A percentile compares a stretch with the other conserved stretches of the same genome.
Evolutionary conservation across 2,888 invertebrate genomes (phyloP).

Genomic region (Pristionchus mayeri): DNA sequence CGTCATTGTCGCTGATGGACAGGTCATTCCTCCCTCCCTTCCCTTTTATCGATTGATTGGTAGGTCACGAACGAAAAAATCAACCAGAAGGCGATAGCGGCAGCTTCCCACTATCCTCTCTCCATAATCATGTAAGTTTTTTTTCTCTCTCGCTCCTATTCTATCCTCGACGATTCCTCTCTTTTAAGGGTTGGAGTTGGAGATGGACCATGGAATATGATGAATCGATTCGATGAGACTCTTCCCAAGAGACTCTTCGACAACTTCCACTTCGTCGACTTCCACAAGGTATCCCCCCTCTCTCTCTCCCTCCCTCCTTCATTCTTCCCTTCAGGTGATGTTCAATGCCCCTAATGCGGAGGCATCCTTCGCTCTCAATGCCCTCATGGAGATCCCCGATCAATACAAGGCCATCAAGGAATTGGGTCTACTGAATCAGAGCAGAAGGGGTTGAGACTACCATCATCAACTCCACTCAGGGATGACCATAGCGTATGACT

Average conservation of each 20-base stretch:
- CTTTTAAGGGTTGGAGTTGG: slow-evolving; percentile 78
- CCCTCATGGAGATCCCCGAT: slow-evolving; percentile 80
- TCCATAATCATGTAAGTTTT: slow-evolving; percentile 78
- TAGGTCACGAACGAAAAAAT: slow-evolving; percentile 77
- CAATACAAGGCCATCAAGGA: slow-evolving; percentile 77
- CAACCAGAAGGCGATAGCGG: slow-evolving; percentile 78
- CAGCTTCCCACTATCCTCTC: slow-evolving; percentile 79
- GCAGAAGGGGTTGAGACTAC: slow-evolving; percentile 63
- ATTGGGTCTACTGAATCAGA: slow-evolving; percentile 74
- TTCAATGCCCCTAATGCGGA: slow-evolving; percentile 76
- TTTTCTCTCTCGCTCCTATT: neutral
- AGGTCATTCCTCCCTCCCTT: slow-evolving; percentile 59
- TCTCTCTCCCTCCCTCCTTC: too few species aligned
- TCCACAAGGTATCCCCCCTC: slow-evolving; percentile 75
- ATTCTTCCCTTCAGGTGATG: slow-evolving; percentile 68
- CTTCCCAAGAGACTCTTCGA: slow-evolving; percentile 79
- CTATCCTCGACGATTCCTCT: neutral
- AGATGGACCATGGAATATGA: slow-evolving; percentile 80
- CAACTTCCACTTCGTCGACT: slow-evolving; percentile 80
- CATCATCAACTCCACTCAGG: neutral
- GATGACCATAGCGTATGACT: slow-evolving; percentile 40
- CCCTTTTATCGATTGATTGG: neutral
- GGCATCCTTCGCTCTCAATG: slow-evolving; percentile 79
- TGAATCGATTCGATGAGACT: slow-evolving; percentile 79
- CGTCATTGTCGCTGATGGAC: slow-evolving; percentile 79